Base-by-base conservation (phyloP, 2,113 vertebrate species). In the Oreochromis niloticus region DNA sequence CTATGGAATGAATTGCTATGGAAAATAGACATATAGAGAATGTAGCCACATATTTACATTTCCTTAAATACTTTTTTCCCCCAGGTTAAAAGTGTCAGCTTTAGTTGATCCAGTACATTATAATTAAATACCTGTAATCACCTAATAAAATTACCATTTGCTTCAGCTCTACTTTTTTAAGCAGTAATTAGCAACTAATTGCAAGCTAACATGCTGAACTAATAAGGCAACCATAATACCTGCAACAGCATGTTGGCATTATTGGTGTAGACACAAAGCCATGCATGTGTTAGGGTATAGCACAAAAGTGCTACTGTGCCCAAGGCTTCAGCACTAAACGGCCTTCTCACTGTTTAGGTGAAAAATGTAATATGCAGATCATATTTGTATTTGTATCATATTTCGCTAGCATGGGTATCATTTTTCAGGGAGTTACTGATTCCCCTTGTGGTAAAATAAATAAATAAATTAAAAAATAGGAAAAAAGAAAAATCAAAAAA, bases 391-490 rank as follows among this genome's bases (percentile, higher is more conserved):
- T 32, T 63, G 59, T 36, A 36, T 63, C 30, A 63, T 63, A 63
- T 36, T 63, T 73, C 13, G 3, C 13, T 46, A 73, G 39, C 22
- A 73, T 46, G 22, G 13, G 19, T 73, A 16, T 27, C 17, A 16
- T 10, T 27, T 71, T 43, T 73, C 22, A 73, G 39, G 39, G 39
- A 46, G 66, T 9, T 52, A 52, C 27, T 30, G 24, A 48, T 7
- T 78, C 43, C 6, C 39, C 9, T 32, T 52, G 27, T 78, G 46
- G 17, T 52, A 50, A 19, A 78, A 43, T 66, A 66, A 39, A 66
- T 39, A 0, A 36, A 71, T 43, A 0, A 43, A 43, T 73, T 0
- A 16, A 73, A 16, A 30, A 22, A 22, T 19, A 39, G 19, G 17
- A 34, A 78, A 27, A 73, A 75, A 48, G 5, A 14, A 22, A 68